Percentiles rank a stretch among this genome's conserved stretches.
Evolutionary conservation across 2,888 invertebrate species (phyloP).

Genomic region (Callyntrura guangdongensis): DNA sequence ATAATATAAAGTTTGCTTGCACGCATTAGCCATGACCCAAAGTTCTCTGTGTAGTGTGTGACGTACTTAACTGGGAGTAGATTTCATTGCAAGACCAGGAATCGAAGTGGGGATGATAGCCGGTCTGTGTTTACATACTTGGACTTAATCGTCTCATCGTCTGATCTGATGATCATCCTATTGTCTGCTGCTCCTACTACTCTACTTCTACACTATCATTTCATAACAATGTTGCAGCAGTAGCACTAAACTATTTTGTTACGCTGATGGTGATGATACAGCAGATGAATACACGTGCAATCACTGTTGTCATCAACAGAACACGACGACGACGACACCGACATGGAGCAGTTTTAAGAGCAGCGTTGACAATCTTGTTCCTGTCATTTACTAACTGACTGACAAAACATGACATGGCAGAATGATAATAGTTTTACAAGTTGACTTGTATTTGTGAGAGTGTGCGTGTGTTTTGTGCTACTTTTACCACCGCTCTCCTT

Average conservation of each 20-base stretch:
- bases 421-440: constrained; percentile 45
- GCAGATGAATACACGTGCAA: neutral
- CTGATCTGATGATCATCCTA: neutral
- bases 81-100: too few relatives aligned
- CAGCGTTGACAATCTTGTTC: constrained; percentile 57
- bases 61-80: too few relatives aligned
- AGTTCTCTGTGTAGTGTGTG: too few relatives aligned
- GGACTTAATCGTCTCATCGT: neutral
- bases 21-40: too few relatives aligned
- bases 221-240: neutral
- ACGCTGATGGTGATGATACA: neutral
- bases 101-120: too few relatives aligned
- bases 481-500: neutral
- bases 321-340: neutral
- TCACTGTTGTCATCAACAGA: neutral
- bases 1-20: too few relatives aligned
- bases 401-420: constrained; percentile 32
- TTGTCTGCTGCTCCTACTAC: neutral
- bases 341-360: constrained; percentile 18
- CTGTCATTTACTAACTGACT: constrained; percentile 49
- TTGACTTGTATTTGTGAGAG: neutral
- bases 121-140: neutral
- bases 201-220: neutral
- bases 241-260: neutral
- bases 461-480: neutral